Evolutionary conservation across 2,888 invertebrate species (phyloP), one percentile per base, ranked within the genome.

Genomic region (Drosophila algonquin): DNA sequence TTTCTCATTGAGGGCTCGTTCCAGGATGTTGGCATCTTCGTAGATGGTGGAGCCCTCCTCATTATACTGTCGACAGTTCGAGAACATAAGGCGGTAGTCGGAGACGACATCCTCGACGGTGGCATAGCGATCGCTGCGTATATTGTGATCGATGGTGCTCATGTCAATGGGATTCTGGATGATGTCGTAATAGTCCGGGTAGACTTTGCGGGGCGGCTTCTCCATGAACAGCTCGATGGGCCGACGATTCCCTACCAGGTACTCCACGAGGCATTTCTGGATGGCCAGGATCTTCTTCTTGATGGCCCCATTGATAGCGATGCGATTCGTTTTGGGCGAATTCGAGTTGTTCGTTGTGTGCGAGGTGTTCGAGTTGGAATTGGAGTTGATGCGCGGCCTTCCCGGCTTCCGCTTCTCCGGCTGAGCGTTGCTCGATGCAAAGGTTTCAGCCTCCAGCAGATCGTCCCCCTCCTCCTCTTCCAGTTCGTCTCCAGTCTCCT

Each of bases 21-120:
- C 98, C 61, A 99, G 93, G 32, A 95, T 94, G 88, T 95, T 97
- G 2, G 99, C 98, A 93, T 99, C 99, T 84, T 98, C 97, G 89
- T 97, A 98, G 79, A 99, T 98, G 91, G 96, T 95, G 0, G 99
- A 99, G 10, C 97, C 96, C 92, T 98, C 97, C 92, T 99, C 99
- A 91, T 99, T 99, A 92, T 98, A 99, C 80, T 97, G 97, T 0
- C 98, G 96, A 89, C 99, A 99, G 93, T 99, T 99, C 65, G 95
- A 95, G 92, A 99, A 99, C 98, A 99, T 98, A n/a, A 98, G 93
- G 77, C 96, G 94, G 87, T 95, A 96, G 91, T 99, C 99, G 0
- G 95, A 94, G 0, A 97, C 95, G 78, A 98, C 94, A 83, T 98
- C 98, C 64, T 97, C 97, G 40, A 98, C 93, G 54, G 94, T 95